Percentiles rank a stretch among this genome's conserved stretches.
Conservation (phyloP, 2,113 vertebrate genomes). For the Picathartes gymnocephalus region DNA sequence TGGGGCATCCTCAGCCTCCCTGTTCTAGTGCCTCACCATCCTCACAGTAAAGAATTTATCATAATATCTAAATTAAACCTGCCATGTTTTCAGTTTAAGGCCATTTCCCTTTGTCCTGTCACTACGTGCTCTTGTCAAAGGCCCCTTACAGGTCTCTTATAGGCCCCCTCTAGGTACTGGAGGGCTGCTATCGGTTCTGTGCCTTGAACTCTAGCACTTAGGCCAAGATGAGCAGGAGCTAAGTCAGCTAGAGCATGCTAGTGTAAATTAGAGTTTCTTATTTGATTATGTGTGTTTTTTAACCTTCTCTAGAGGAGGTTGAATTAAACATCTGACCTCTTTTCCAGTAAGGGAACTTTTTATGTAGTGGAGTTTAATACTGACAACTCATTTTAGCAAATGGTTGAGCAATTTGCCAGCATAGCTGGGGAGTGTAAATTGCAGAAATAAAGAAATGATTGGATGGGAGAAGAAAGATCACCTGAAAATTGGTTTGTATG, state of each 20-base stretch:
- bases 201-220: slow-evolving; percentile 49
- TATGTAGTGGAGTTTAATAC: neutral
- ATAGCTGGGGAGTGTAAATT: neutral
- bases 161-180: neutral
- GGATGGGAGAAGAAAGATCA: neutral
- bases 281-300: neutral
- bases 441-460: neutral
- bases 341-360: slow-evolving; percentile 24
- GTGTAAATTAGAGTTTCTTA: slow-evolving; percentile 27
- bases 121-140: neutral
- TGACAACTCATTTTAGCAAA: slow-evolving; percentile 30
- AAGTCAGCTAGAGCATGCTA: neutral
- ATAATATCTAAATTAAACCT: neutral
- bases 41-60: neutral
- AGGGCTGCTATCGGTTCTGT: neutral
- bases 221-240: slow-evolving; percentile 39
- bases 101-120: neutral
- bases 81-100: neutral
- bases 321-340: slow-evolving; percentile 55
- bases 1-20: neutral
- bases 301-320: neutral
- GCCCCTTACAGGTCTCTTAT: neutral
- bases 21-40: neutral
- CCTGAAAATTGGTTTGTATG: neutral
- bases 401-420: neutral